Evolutionary conservation across 2,888 invertebrate genomes (phyloP), one percentile per base, ranked within the genome.

Genomic region (Theristus sp.): DNA sequence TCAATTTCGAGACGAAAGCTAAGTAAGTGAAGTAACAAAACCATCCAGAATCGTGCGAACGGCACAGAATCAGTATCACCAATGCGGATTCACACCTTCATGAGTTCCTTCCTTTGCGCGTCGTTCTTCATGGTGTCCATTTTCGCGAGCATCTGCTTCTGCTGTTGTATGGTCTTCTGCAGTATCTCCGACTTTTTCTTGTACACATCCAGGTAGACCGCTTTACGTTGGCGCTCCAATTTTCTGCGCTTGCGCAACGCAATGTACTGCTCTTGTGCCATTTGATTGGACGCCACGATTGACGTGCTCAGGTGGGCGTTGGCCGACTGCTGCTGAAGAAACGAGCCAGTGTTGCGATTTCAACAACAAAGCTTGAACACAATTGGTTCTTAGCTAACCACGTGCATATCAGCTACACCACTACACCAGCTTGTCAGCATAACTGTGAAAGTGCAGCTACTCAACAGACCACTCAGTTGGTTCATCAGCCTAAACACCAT

Each of bases 111-210:
- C 58, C 84, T 83, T 69, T 89, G 87, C 6, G 84, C 81, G 27
- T 66, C 69, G 22, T 67, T 69, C 64, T 75, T 77, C 79, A 83
- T 83, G 59, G 84, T 83, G 71, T 90, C 89, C 30, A 89, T 80
- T 64, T 85, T 82, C 66, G 86, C 84, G 62, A 93, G 83, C 28
- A 91, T 79, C 59, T 84, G 77, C 73, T 85, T 85, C 77, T 91
- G 88, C 69, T 90, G 87, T 38, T 84, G 83, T n/a, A 93, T 77
- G 73, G 90, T 88, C 63, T 86, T 88, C 65, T 88, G 84, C n/a
- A 93, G 75, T 62, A 93, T 74, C 65, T 85, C 85, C 69, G 88
- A 87, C 65, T 89, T 89, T 0, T 89, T 80, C 70, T 87, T 86
- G 60, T 86, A 83, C 69, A 89, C 78, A 69, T 89, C 86, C 10